These are phyloP conservation scores for Poecile atricapillus DNA, from an alignment of 2,113 vertebrate species.

Conservation along the genomic window DNA sequence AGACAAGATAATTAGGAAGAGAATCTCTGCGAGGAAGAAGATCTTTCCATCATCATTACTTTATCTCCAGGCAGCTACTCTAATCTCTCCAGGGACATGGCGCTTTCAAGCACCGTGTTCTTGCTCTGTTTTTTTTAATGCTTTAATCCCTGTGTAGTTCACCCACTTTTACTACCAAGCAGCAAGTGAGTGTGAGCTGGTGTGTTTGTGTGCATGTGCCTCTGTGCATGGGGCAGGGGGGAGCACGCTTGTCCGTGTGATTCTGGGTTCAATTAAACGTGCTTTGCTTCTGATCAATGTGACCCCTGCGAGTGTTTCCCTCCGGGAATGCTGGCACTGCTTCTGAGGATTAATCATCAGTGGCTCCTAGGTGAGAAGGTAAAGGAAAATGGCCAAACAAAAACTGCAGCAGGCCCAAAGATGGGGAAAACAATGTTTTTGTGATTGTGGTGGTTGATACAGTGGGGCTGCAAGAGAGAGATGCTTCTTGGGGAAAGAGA, in stretches of 20 bases:
- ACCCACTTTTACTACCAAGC: conserved; percentile 43
- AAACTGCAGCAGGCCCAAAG: background rate
- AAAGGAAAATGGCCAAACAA: background rate
- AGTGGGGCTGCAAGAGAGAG: background rate
- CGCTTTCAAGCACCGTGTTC: background rate
- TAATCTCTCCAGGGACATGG: conserved; percentile 10
- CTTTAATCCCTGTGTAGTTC: conserved; percentile 51
- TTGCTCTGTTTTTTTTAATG: background rate
- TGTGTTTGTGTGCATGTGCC: background rate
- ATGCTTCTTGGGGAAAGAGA: background rate
- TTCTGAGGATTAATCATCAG: background rate
- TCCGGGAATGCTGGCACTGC: background rate
- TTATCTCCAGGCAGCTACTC: conserved; percentile 31
- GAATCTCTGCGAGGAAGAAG: conserved; percentile 22
- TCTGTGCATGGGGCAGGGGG: background rate
- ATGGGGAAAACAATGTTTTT: accelerated
- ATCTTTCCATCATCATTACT: conserved; percentile 49
- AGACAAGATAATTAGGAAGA: conserved; percentile 45
- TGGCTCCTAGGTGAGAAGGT: background rate
- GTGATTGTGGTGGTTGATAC: background rate
- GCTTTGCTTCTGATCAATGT: background rate
- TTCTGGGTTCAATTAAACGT: background rate
- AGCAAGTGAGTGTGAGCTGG: background rate
- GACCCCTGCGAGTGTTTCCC: background rate
- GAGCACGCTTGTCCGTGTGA: accelerated